Evolutionary conservation across 2,888 invertebrate species (phyloP).

Genomic region (Agrochola lychnidis): DNA sequence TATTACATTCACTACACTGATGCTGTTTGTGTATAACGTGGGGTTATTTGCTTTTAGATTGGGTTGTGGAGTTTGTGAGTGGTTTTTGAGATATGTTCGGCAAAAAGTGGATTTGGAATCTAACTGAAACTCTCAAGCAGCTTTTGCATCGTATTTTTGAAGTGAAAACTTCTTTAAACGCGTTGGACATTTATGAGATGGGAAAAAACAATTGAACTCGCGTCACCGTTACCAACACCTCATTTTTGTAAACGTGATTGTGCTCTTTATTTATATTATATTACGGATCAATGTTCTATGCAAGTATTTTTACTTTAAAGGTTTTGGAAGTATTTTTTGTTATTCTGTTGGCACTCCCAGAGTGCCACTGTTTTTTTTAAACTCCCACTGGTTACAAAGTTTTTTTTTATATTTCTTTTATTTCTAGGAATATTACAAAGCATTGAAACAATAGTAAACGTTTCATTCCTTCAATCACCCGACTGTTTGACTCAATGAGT

Average conservation of each 20-base stretch:
- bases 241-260: too few species aligned
- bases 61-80: constrained; percentile 10
- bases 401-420: background rate
- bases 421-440: background rate
- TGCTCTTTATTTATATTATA: too few species aligned
- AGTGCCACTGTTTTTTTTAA: too few species aligned
- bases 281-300: too few species aligned
- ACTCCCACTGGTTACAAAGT: background rate
- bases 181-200: too few species aligned
- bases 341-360: too few species aligned
- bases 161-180: background rate
- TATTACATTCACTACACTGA: constrained; percentile 53
- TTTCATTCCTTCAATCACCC: background rate
- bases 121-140: background rate
- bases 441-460: background rate
- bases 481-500: too few species aligned
- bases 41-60: constrained; percentile 58
- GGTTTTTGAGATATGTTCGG: background rate
- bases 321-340: too few species aligned
- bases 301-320: too few species aligned
- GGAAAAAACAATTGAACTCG: too few species aligned
- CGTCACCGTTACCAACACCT: too few species aligned
- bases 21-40: constrained; percentile 33
- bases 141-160: background rate
- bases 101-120: constrained; percentile 8